phyloP scores from a whole-genome alignment of 1,140 invertebrate genomes.

The Diploscapter pachys region DNA sequence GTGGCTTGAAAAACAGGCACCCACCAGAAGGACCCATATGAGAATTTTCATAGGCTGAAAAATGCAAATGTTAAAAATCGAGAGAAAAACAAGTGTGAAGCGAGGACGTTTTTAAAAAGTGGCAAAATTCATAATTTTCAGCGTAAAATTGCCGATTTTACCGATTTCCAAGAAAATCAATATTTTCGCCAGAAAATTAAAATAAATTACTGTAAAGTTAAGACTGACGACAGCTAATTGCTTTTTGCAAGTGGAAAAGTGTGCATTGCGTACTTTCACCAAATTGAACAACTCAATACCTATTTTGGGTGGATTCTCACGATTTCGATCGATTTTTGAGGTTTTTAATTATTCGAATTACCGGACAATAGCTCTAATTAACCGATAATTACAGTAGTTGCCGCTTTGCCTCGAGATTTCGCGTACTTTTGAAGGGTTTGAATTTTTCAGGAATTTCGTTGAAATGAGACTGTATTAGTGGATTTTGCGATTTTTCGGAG shows the following conservation, averaged over 20 bases:
- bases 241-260: too few relatives aligned
- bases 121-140: background rate
- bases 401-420: background rate
- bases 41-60: background rate
- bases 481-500: conserved; percentile 13
- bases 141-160: conserved; percentile 5
- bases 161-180: background rate
- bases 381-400: background rate
- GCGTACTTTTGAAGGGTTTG: conserved; percentile 13
- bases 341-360: too few relatives aligned
- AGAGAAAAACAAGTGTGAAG: background rate
- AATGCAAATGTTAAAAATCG: background rate
- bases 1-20: background rate
- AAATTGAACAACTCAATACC: too few relatives aligned
- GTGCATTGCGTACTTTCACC: too few relatives aligned
- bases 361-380: too few relatives aligned
- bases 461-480: background rate
- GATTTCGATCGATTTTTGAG: too few relatives aligned
- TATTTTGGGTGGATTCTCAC: too few relatives aligned
- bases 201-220: too few relatives aligned
- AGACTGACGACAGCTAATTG: too few relatives aligned
- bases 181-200: too few relatives aligned
- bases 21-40: background rate
- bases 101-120: background rate
- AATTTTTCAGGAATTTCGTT: conserved; percentile 1